Conservation (phyloP, 2,113 vertebrate species). For the Macaca nemestrina region DNA sequence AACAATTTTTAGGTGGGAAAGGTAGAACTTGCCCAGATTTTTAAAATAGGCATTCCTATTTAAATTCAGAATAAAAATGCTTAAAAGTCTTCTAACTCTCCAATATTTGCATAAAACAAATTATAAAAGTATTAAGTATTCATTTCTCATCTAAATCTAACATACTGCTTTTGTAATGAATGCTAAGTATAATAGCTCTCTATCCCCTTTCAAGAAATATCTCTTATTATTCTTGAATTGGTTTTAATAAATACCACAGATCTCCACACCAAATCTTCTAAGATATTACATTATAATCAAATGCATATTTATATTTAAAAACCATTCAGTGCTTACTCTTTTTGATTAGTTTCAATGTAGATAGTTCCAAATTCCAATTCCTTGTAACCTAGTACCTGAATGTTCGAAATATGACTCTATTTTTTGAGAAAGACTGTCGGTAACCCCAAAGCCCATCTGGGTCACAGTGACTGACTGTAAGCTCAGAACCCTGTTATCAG, state of each 20-base stretch:
- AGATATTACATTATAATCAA: slow-evolving; percentile 57
- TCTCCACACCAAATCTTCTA: slow-evolving; percentile 50
- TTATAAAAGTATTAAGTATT: slow-evolving; percentile 70
- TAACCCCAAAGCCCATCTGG: background rate
- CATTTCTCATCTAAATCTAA: slow-evolving; percentile 72
- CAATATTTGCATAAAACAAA: slow-evolving; percentile 72
- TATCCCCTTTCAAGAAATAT: slow-evolving; percentile 62
- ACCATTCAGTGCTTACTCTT: slow-evolving; percentile 20
- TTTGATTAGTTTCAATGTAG: slow-evolving; percentile 18
- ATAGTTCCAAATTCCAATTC: background rate
- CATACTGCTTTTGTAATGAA: slow-evolving; percentile 63
- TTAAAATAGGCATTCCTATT: slow-evolving; percentile 52
- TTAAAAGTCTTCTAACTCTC: slow-evolving; percentile 47
- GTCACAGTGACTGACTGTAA: background rate
- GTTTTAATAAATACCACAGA: slow-evolving; percentile 62
- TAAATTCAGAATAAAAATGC: slow-evolving; percentile 64
- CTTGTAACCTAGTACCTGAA: background rate
- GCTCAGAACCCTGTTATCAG: background rate
- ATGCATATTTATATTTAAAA: slow-evolving; percentile 55
- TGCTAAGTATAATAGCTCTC: slow-evolving; percentile 57
- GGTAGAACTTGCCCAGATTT: slow-evolving; percentile 40
- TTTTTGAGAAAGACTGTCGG: background rate
- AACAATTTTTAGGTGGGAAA: slow-evolving; percentile 43
- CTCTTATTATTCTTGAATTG: slow-evolving; percentile 55
- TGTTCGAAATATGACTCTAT: background rate